Conservation (phyloP, 2,113 vertebrate species). For the Octodon degus region DNA sequence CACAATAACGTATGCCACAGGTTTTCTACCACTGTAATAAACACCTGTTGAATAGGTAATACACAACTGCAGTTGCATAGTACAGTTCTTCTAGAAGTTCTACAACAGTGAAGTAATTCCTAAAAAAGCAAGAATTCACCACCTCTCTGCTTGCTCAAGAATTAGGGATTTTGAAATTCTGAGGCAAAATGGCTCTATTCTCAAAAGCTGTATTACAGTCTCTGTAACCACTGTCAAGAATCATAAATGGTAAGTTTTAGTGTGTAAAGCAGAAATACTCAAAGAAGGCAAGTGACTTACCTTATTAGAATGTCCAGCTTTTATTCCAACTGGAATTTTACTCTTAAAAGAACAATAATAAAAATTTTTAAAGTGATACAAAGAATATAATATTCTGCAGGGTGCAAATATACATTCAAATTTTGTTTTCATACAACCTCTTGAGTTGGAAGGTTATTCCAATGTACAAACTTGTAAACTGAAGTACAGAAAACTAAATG, state of each 20-base stretch:
- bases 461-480: slow-evolving; percentile 30
- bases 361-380: slow-evolving; percentile 2
- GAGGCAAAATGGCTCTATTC: neutral
- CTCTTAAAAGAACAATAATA: slow-evolving; percentile 88
- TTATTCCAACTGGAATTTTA: slow-evolving; percentile 96
- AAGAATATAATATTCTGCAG: neutral
- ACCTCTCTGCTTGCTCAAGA: neutral
- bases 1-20: neutral
- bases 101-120: slow-evolving; percentile 11
- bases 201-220: neutral
- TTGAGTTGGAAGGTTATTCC: neutral
- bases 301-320: slow-evolving; percentile 97
- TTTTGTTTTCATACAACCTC: neutral
- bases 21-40: neutral
- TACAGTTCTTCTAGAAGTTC: slow-evolving; percentile 20
- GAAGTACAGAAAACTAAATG: neutral
- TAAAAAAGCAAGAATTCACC: neutral
- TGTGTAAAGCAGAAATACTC: neutral
- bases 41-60: neutral
- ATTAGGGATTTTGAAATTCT: neutral
- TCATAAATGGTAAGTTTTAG: neutral
- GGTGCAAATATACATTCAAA: neutral
- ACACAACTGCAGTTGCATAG: neutral
- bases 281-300: slow-evolving; percentile 85
- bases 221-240: neutral